A percentile compares a stretch with the other conserved stretches of the same genome.
phyloP scores from a whole-genome alignment of 1,140 invertebrate species.

The Papilio glaucus region DNA sequence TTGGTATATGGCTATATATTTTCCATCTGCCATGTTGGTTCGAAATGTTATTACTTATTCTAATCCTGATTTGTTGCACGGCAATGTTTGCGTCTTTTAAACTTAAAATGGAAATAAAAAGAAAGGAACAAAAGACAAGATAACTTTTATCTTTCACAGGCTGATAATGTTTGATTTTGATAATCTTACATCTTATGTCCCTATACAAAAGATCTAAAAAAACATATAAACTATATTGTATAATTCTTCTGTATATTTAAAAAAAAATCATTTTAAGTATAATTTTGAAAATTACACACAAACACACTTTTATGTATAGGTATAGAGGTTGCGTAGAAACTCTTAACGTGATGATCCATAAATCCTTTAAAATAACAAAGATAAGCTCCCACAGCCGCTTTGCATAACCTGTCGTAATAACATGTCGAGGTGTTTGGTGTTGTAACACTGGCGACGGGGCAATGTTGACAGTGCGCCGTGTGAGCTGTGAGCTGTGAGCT shows the following conservation, averaged over 20 bases:
- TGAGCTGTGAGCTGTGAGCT: too few species aligned
- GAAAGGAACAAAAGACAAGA: too few species aligned
- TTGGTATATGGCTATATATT: not conserved
- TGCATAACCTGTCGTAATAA: not conserved
- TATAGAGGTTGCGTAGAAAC: not conserved
- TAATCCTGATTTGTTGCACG: too few species aligned
- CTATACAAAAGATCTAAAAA: too few species aligned
- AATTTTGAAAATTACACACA: not conserved
- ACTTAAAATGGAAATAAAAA: too few species aligned
- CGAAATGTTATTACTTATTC: not conserved
- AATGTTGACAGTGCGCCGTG: not conserved
- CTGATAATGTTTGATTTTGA: too few species aligned
- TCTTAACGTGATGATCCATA: not conserved
- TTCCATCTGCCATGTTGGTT: not conserved
- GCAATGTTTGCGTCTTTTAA: too few species aligned
- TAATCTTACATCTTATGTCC: too few species aligned
- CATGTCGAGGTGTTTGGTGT: not conserved
- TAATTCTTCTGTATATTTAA: too few species aligned
- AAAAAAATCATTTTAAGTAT: too few species aligned
- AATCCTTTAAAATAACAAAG: slow-evolving; percentile 21
- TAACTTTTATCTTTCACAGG: too few species aligned
- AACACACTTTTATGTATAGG: not conserved
- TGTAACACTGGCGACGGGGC: not conserved
- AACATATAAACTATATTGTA: too few species aligned
- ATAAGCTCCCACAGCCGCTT: not conserved